Conservation (phyloP, 1,140 invertebrate species). For the Chrysomallon squamiferum region DNA sequence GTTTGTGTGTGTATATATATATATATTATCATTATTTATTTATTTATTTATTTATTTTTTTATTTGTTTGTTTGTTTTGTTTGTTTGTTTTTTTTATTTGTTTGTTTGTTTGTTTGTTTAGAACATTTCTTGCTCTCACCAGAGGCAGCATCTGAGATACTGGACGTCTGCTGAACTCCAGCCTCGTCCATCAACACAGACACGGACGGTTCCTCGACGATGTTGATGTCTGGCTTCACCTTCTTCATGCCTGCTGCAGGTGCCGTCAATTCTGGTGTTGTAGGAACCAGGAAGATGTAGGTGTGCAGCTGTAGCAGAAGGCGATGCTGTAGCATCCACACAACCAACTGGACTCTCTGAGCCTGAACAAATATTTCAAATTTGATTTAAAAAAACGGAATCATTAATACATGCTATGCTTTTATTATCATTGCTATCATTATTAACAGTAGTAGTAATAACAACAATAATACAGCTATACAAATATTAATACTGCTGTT, state of each 20-base stretch:
- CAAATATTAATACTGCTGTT: not conserved
- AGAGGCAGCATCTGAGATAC: conserved; percentile 52
- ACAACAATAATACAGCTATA: not conserved
- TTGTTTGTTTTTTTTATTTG: too few species aligned
- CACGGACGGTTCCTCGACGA: conserved; percentile 32
- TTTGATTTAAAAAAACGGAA: too few species aligned
- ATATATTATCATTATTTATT: too few species aligned
- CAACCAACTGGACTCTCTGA: conserved; percentile 80
- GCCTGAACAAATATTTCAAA: too few species aligned
- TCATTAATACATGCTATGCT: too few species aligned
- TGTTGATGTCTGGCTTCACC: conserved; percentile 8
- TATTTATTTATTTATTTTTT: too few species aligned
- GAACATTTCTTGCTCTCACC: too few species aligned
- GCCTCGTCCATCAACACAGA: conserved; percentile 24
- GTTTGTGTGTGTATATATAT: too few species aligned
- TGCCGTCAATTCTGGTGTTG: not conserved
- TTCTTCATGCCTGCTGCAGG: not conserved
- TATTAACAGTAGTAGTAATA: too few species aligned
- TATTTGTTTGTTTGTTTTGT: too few species aligned
- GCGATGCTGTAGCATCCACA: conserved; percentile 90
- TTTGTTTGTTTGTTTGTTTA: too few species aligned
- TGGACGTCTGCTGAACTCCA: conserved; percentile 32
- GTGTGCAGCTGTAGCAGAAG: conserved; percentile 91
- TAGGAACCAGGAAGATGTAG: conserved; percentile 84
- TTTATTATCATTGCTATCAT: too few species aligned